phyloP scores from a whole-genome alignment of 1,140 invertebrate species.

The Temnothorax nylanderi region DNA sequence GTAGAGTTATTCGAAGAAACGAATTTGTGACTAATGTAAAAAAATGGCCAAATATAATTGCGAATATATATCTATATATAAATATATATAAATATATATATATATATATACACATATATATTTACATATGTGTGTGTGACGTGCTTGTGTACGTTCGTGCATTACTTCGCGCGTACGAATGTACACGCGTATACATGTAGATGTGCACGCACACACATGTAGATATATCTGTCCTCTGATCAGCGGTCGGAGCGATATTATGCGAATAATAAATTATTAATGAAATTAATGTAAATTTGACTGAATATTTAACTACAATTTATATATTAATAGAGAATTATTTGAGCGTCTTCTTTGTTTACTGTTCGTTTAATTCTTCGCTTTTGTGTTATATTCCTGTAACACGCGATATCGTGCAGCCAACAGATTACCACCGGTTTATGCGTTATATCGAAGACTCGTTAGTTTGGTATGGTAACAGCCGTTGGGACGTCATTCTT shows the following conservation, averaged over 20 bases:
- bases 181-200: not conserved
- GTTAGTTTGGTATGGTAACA: conserved; percentile 4
- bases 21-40: conserved; percentile 85
- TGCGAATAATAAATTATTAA: conserved; percentile 86
- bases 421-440: conserved; percentile 55
- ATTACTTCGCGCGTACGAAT: conserved; percentile 20
- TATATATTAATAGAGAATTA: conserved; percentile 85
- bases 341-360: conserved; percentile 79
- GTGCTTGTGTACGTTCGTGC: conserved; percentile 7
- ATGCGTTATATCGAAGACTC: conserved; percentile 55
- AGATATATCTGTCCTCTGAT: conserved; percentile 75
- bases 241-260: conserved; percentile 81
- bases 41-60: conserved; percentile 86
- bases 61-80: conserved; percentile 79
- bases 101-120: conserved; percentile 72
- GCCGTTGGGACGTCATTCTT: conserved; percentile 63
- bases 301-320: conserved; percentile 86
- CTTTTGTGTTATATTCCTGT: conserved; percentile 56
- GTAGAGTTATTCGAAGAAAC: conserved; percentile 78
- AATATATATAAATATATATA: conserved; percentile 72
- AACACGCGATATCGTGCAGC: conserved; percentile 52
- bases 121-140: conserved; percentile 54
- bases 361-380: conserved; percentile 72
- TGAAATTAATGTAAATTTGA: conserved; percentile 86
- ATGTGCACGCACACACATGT: conserved; percentile 7